Conservation (phyloP, 1,140 invertebrate genomes). For the Drosophila watanabei region DNA sequence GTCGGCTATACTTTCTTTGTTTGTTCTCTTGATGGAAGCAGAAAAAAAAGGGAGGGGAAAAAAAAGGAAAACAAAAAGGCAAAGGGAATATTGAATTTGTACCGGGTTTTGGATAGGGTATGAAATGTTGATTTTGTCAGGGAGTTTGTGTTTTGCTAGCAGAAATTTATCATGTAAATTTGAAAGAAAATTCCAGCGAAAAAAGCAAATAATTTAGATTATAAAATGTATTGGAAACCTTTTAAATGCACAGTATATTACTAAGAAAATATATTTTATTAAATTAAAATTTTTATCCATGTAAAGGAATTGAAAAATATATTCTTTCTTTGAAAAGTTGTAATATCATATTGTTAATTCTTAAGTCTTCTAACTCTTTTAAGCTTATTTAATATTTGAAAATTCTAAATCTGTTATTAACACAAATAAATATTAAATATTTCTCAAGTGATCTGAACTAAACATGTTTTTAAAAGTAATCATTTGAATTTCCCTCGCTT, state of each 20-base stretch:
- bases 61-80: neutral
- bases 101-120: conserved; percentile 21
- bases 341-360: no score
- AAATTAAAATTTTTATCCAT: neutral
- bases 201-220: neutral
- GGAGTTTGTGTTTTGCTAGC: neutral
- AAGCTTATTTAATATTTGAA: neutral
- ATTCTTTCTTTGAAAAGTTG: neutral
- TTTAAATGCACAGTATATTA: fast-evolving
- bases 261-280: neutral
- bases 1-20: conserved; percentile 53
- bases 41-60: neutral
- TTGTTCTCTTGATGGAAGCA: conserved; percentile 4
- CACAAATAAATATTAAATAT: neutral
- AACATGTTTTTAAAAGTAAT: conserved; percentile 1
- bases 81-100: conserved; percentile 45
- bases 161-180: conserved; percentile 2
- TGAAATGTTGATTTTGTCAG: conserved; percentile 29
- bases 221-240: neutral
- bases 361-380: neutral
- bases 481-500: neutral
- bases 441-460: neutral
- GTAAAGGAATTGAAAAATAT: neutral
- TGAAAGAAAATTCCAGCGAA: neutral
- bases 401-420: neutral